Conservation (phyloP, 2,113 vertebrate genomes). For the Orientallactaga bullata region DNA sequence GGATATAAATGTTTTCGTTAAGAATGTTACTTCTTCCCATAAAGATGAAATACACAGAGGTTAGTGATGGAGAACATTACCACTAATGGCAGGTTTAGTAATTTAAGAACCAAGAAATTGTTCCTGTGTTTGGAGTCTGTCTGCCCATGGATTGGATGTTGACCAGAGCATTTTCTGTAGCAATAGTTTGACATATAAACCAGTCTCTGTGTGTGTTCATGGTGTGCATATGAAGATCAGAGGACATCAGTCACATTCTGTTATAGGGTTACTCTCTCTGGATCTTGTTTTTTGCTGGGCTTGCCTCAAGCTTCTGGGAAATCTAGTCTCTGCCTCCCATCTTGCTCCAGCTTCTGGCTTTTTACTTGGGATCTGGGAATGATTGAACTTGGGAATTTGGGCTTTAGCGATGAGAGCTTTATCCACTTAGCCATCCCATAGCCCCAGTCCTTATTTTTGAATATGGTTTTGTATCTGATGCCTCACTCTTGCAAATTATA, state of each 20-base stretch:
- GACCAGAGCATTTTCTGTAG: neutral
- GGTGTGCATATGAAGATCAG: too few relatives aligned
- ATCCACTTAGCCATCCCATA: too few relatives aligned
- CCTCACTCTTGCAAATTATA: neutral
- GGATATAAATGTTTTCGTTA: slow-evolving; percentile 4
- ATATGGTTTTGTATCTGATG: neutral
- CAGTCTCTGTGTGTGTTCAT: neutral
- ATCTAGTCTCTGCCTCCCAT: too few relatives aligned
- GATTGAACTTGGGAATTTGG: too few relatives aligned
- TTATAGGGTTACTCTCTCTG: too few relatives aligned
- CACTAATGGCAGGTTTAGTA: slow-evolving; percentile 6
- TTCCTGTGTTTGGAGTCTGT: neutral
- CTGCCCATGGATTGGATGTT: neutral
- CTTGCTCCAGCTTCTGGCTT: too few relatives aligned
- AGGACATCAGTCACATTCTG: too few relatives aligned
- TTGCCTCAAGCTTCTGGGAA: too few relatives aligned
- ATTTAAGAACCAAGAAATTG: slow-evolving; percentile 15
- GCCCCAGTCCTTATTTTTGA: neutral
- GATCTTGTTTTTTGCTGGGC: too few relatives aligned
- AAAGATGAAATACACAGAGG: slow-evolving; percentile 7
- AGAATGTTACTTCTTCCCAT: slow-evolving; percentile 31
- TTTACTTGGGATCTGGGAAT: too few relatives aligned
- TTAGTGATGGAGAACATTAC: slow-evolving; percentile 15
- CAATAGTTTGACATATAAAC: neutral
- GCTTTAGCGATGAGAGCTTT: too few relatives aligned